Evolutionary conservation across 2,797 vertebrate genomes (phyloP), one percentile per base, ranked within the genome.

Genomic region (Cuculus canorus): DNA sequence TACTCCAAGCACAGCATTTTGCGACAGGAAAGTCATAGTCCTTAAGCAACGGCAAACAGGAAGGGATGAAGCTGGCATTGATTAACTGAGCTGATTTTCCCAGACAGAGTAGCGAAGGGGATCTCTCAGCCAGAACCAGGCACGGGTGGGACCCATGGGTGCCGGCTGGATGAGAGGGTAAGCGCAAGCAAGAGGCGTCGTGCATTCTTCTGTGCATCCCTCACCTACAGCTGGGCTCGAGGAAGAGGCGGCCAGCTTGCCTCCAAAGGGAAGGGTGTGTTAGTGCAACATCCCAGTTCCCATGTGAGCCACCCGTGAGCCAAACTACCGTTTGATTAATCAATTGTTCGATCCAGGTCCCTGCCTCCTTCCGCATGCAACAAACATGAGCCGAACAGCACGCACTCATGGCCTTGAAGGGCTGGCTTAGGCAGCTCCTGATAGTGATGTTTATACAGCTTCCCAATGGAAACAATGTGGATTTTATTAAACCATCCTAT

Each of bases 381-480:
- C 3, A 25, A 92, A 82, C 82, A 2, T 16, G 27, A 93, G 89
- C 25, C 4, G 9, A 93, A 30, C 47, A 78, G 86, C 91, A 75
- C 54, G 13, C 92, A 47, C 81, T 47, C 57, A 13, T 2, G 54
- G 92, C 84, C 94, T 65, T 65, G 45, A 30, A 83, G 86, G 76
- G 82, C 91, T 90, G 95, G 89, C 94, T 76, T 23, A 59, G 82
- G 90, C 95, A 86, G 91, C 70, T 75, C 81, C 92, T 72, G 92
- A 93, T 95, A 95, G 86, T 2, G 63, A 94, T 96, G 95, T 93
- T 93, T 94, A 60, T 70, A 54, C 92, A 96, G 94, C 96, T 96
- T 94, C 94, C 91, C 78, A 3, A 95, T 78, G 90, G 94, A 96
- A 94, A 96, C 94, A 96, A 96, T 96, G 95, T 96, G 95, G 88